Evolutionary conservation across 2,888 invertebrate genomes (phyloP).

Genomic region (Limenitis camilla): DNA sequence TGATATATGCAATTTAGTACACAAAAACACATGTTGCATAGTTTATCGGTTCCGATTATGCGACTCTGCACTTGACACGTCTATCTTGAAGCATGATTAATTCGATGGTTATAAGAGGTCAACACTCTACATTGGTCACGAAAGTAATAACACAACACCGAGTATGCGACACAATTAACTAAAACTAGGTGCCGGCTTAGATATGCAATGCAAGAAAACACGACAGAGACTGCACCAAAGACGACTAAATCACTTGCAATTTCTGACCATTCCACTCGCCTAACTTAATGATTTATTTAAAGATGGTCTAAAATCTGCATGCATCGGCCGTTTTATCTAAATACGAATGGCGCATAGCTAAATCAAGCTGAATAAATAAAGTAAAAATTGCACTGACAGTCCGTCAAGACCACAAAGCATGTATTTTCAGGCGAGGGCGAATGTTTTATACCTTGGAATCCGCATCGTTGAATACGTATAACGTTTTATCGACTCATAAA

Average conservation of each 20-base stretch:
- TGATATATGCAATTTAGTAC: constrained; percentile 46
- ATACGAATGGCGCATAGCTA: constrained; percentile 70
- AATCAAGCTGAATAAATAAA: constrained; percentile 68
- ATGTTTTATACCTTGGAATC: constrained; percentile 49
- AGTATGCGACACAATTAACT: constrained; percentile 41
- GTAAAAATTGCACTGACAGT: constrained; percentile 67
- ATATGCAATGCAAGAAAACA: constrained; percentile 42
- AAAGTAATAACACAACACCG: constrained; percentile 41
- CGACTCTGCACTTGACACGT: constrained; percentile 33
- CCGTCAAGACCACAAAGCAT: constrained; percentile 51
- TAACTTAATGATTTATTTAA: constrained; percentile 44
- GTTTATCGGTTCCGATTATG: constrained; percentile 42
- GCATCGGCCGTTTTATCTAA: constrained; percentile 58
- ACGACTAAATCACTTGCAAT: constrained; percentile 33
- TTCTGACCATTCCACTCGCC: constrained; percentile 43
- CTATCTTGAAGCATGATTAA: constrained; percentile 22
- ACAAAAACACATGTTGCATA: constrained; percentile 55
- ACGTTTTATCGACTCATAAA: constrained; percentile 45
- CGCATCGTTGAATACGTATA: constrained; percentile 39
- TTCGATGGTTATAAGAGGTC: constrained; percentile 28
- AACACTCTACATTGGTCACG: constrained; percentile 32
- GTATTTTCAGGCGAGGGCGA: constrained; percentile 34
- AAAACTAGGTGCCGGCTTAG: constrained; percentile 55
- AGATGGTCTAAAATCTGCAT: constrained; percentile 52
- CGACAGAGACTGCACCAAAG: constrained; percentile 31